Conservation (phyloP, 2,888 invertebrate genomes). For the Leptinotarsa juncta region DNA sequence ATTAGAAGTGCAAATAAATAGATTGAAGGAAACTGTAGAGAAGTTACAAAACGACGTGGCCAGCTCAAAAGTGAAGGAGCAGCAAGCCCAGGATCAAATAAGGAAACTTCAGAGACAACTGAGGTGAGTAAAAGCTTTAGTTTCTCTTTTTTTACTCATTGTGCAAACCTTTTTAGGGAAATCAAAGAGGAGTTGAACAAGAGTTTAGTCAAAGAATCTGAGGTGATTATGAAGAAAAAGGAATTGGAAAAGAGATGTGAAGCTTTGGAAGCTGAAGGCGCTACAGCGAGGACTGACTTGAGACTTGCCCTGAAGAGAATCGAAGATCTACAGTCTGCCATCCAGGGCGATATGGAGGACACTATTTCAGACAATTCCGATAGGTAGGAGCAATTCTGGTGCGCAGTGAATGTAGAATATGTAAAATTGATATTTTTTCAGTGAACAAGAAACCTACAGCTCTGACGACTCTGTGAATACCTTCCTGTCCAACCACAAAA, state of each 20-base stretch:
- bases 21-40: constrained; percentile 80
- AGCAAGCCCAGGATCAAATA: constrained; percentile 80
- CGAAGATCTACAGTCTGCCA: constrained; percentile 91
- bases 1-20: constrained; percentile 80
- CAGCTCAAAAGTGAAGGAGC: constrained; percentile 78
- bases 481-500: constrained; percentile 73
- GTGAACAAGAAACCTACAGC: constrained; percentile 75
- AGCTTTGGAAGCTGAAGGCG: constrained; percentile 76
- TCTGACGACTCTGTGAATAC: constrained; percentile 76
- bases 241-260: constrained; percentile 82
- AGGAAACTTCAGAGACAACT: constrained; percentile 80
- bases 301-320: constrained; percentile 89
- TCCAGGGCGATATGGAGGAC: constrained; percentile 83
- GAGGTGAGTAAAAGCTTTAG: constrained; percentile 60
- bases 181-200: constrained; percentile 83
- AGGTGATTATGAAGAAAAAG: constrained; percentile 77
- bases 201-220: constrained; percentile 79
- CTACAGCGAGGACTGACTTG: constrained; percentile 83
- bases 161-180: constrained; percentile 68
- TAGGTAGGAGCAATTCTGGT: constrained; percentile 65
- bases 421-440: constrained; percentile 51
- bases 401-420: not conserved
- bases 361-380: constrained; percentile 78
- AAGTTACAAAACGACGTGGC: constrained; percentile 79
- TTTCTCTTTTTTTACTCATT: not conserved